phyloP scores from a whole-genome alignment of 2,113 vertebrate genomes.

The Trogon surrucura region DNA sequence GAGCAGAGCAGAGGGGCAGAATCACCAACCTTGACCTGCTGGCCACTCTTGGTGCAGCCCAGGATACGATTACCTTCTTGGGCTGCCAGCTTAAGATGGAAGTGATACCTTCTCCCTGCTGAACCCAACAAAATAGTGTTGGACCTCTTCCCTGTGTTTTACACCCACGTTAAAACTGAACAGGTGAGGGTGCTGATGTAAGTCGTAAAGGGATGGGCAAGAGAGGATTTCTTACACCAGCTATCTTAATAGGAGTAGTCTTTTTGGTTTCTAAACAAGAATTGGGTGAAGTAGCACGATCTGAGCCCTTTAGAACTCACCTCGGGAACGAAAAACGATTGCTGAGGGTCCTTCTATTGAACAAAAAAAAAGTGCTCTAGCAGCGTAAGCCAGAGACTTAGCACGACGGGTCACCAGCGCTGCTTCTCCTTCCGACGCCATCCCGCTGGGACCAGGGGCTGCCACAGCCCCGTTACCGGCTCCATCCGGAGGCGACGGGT shows the following conservation, averaged over 20 bases:
- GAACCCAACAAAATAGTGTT: neutral
- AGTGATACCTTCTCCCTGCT: neutral
- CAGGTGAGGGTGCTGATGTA: neutral
- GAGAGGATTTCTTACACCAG: neutral
- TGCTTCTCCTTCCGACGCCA: neutral
- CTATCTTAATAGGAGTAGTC: fast-evolving
- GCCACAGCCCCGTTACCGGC: fast-evolving
- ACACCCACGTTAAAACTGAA: fast-evolving
- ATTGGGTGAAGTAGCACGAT: neutral
- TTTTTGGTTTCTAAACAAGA: neutral
- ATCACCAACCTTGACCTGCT: too few relatives aligned
- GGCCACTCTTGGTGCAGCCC: too few relatives aligned
- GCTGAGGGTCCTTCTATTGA: neutral
- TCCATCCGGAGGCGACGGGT: fast-evolving
- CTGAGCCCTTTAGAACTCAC: neutral
- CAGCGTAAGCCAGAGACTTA: neutral
- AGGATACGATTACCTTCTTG: too few relatives aligned
- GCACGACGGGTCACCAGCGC: fast-evolving
- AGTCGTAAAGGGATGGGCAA: fast-evolving
- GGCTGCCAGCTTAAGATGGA: neutral
- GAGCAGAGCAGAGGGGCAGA: too few relatives aligned
- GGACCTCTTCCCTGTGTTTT: fast-evolving
- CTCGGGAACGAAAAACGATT: neutral
- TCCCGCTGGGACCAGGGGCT: fast-evolving
- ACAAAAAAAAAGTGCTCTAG: fast-evolving